Conservation (phyloP, 2,797 vertebrate genomes). For the Protonibea diacanthus region DNA sequence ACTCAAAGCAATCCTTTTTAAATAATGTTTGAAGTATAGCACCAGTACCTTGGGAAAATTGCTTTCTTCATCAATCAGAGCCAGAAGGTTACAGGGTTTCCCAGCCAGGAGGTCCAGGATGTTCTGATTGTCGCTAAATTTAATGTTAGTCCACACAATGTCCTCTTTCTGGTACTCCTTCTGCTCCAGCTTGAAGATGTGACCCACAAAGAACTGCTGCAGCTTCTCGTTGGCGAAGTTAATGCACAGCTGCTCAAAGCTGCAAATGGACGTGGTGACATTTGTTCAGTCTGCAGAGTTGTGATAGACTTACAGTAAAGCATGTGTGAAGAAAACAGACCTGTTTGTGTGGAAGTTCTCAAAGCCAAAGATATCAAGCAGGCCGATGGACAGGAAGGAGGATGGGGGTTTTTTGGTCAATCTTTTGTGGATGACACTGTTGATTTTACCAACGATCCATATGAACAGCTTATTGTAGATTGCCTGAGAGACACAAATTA, state of each 20-base stretch:
- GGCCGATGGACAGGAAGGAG: slow-evolving; percentile 86
- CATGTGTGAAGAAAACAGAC: slow-evolving; percentile 68
- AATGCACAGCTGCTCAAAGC: slow-evolving; percentile 98
- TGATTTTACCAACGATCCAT: slow-evolving; percentile 95
- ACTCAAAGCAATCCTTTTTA: neutral
- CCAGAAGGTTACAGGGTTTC: slow-evolving; percentile 90
- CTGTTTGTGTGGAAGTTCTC: slow-evolving; percentile 96
- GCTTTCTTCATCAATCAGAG: slow-evolving; percentile 94
- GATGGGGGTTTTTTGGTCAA: slow-evolving; percentile 66
- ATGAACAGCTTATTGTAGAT: slow-evolving; percentile 94
- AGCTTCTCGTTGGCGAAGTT: slow-evolving; percentile 97
- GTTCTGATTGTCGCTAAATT: slow-evolving; percentile 89
- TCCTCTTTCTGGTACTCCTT: slow-evolving; percentile 90
- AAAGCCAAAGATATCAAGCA: slow-evolving; percentile 98
- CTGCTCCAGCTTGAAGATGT: slow-evolving; percentile 95
- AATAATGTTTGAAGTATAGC: neutral
- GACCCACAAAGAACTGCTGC: slow-evolving; percentile 95
- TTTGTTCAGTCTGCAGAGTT: neutral
- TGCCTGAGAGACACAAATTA: slow-evolving; percentile 80
- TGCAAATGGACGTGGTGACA: slow-evolving; percentile 61
- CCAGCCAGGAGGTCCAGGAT: slow-evolving; percentile 90
- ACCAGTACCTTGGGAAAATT: slow-evolving; percentile 90
- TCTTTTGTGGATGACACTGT: slow-evolving; percentile 87
- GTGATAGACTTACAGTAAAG: rapidly evolving
- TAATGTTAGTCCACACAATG: slow-evolving; percentile 89